Base-by-base conservation (phyloP, 2,888 invertebrate genomes). In the Harmothoe impar region DNA sequence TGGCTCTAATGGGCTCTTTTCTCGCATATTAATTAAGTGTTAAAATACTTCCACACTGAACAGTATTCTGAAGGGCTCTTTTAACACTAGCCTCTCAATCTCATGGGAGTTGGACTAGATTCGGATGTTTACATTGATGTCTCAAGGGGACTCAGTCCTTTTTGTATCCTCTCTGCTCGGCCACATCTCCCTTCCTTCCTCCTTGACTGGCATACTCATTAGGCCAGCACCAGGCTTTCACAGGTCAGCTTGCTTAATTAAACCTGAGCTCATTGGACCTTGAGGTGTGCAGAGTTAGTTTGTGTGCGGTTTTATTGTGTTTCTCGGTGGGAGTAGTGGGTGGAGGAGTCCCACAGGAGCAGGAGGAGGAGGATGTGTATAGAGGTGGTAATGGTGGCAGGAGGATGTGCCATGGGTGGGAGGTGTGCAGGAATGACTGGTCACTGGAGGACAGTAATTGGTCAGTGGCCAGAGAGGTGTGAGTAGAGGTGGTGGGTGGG, bases 171-270 rank as follows among this genome's bases (percentile, higher is more conserved):
- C 43, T 43, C 43, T 43, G 43, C 43, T 43, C 43, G 10, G 43
- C 5, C 43, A 43, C 43, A 43, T 43, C 43, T 43, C 43, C 43
- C 43, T 43, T 72, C 5, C 25, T 72, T 72, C 29, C 12, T 12
- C 84, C 43, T 78, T 78, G 33, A 51, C 43, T 35, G n/a, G n/a
- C 84, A 20, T 1, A n/a, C 51, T 84, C 84, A 84, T 84, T 84
- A 84, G 51, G 84, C 15, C 15, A n/a, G 84, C 7, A 25, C 43
- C 43, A 43, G n/a, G 43, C 35, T 84, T 29, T 29, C 84, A 43
- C 51, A n/a, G 84, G 84, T 84, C 84, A 43, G 84, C 51, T 33
- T 33, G 84, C 84, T 84, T 84, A 84, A 84, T 84, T 84, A 84
- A 84, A 43, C 35, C 51, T 33, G 84, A 23, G 84, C 84, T 51